Evolutionary conservation across 64 coral and sea anemone genomes (phyloP).

Genomic region (Astreopora myriophthalma): DNA sequence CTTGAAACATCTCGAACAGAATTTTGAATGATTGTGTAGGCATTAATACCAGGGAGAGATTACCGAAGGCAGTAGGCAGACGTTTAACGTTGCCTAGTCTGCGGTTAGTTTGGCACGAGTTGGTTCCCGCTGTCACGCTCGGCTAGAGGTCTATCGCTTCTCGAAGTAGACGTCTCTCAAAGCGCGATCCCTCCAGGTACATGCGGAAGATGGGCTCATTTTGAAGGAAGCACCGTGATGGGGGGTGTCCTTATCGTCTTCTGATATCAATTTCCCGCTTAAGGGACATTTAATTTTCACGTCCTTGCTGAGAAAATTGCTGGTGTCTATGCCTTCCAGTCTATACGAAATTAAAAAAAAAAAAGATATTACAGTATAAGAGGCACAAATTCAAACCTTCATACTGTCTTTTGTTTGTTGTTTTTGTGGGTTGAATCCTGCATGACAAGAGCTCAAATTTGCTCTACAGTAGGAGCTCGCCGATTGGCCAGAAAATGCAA

Average conservation of each 20-base stretch:
- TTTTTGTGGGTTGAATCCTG: no score
- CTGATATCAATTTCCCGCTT: constrained; percentile 11
- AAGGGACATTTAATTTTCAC: constrained; percentile 24
- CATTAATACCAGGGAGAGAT: not conserved
- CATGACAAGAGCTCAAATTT: no score
- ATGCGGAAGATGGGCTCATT: constrained; percentile 6
- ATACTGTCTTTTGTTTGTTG: no score
- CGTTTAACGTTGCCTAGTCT: no score
- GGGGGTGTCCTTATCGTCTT: not conserved
- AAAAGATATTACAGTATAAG: not conserved
- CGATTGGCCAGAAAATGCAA: no score
- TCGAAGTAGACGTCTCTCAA: constrained; percentile 61
- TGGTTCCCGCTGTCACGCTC: not conserved
- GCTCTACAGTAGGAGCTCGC: no score
- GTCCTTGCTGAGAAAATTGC: not conserved
- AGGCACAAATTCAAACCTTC: no score
- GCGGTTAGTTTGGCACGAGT: not conserved
- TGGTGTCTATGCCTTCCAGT: not conserved
- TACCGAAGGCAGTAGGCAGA: no score
- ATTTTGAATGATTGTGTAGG: not conserved
- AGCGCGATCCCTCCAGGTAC: constrained; percentile 59
- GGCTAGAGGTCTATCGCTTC: not conserved
- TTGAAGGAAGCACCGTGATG: not conserved
- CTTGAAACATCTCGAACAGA: no score
- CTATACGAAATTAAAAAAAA: not conserved